phyloP scores from a whole-genome alignment of 2,797 vertebrate genomes.

The Arrhamphus sclerolepis region DNA sequence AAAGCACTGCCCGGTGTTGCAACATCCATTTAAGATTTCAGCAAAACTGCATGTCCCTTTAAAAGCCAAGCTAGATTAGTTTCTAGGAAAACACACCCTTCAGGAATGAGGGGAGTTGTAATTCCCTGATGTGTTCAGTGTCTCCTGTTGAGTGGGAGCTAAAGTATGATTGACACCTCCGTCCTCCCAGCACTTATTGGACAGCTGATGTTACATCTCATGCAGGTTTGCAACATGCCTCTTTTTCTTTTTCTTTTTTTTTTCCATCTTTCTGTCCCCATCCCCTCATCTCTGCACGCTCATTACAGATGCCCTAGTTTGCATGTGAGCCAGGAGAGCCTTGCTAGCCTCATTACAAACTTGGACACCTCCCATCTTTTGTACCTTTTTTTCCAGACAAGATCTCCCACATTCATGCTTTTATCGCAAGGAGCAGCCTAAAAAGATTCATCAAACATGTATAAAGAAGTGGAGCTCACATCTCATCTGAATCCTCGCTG shows the following conservation, averaged over 20 bases:
- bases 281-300: conserved; percentile 55
- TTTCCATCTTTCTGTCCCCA: conserved; percentile 32
- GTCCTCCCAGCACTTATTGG: conserved; percentile 22
- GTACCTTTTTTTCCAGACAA: conserved; percentile 70
- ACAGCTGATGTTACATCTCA: conserved; percentile 40
- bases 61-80: conserved; percentile 3
- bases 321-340: conserved; percentile 68
- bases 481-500: conserved; percentile 65
- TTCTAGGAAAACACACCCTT: conserved; percentile 8
- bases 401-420: conserved; percentile 62
- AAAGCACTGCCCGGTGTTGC: neutral
- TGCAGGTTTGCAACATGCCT: conserved; percentile 38
- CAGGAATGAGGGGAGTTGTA: conserved; percentile 8
- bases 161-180: conserved; percentile 27
- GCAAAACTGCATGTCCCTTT: conserved; percentile 1
- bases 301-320: conserved; percentile 80
- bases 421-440: conserved; percentile 61
- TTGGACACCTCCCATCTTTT: conserved; percentile 74
- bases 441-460: conserved; percentile 77
- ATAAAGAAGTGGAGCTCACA: conserved; percentile 64
- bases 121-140: conserved; percentile 31
- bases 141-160: conserved; percentile 29
- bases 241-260: too few species aligned
- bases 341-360: conserved; percentile 77
- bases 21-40: conserved; percentile 1